Conservation (phyloP, 2,797 vertebrate species). For the Neosalanx taihuensis region DNA sequence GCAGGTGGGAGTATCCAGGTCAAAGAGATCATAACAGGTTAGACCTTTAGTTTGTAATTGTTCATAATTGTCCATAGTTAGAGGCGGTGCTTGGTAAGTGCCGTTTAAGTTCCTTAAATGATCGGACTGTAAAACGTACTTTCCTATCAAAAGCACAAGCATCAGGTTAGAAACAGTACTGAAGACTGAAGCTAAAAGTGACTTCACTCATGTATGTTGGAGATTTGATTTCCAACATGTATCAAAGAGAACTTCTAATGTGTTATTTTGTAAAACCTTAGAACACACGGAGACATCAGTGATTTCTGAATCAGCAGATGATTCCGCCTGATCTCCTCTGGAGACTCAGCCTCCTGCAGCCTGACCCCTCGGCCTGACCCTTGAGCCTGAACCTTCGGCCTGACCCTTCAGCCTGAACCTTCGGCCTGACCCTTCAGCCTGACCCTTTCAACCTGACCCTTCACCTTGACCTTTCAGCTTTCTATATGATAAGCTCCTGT, state of each 20-base stretch:
- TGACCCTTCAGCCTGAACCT: neutral
- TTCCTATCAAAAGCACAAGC: too few relatives aligned
- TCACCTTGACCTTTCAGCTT: neutral
- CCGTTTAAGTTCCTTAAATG: too few relatives aligned
- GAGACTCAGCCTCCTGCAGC: neutral
- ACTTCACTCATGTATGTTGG: too few relatives aligned
- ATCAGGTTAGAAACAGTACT: too few relatives aligned
- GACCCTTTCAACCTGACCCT: neutral
- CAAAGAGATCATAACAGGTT: constrained; percentile 55
- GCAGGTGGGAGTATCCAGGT: constrained; percentile 39
- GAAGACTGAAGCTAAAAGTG: too few relatives aligned
- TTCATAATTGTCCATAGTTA: constrained; percentile 27
- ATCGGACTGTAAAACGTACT: too few relatives aligned
- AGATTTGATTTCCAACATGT: too few relatives aligned
- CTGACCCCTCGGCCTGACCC: neutral
- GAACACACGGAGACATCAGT: constrained; percentile 50
- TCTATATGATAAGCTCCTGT: too few relatives aligned
- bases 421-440: neutral
- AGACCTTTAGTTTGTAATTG: constrained; percentile 22
- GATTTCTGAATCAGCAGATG: constrained; percentile 46
- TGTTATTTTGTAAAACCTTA: constrained; percentile 12
- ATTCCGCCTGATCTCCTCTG: constrained; percentile 27
- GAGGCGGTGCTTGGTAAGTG: too few relatives aligned
- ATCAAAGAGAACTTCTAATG: too few relatives aligned
- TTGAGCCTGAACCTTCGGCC: too few relatives aligned